Evolutionary conservation across 2,888 invertebrate species (phyloP), one percentile per base, ranked within the genome.

Genomic region (Troglohyphantes excavatus): DNA sequence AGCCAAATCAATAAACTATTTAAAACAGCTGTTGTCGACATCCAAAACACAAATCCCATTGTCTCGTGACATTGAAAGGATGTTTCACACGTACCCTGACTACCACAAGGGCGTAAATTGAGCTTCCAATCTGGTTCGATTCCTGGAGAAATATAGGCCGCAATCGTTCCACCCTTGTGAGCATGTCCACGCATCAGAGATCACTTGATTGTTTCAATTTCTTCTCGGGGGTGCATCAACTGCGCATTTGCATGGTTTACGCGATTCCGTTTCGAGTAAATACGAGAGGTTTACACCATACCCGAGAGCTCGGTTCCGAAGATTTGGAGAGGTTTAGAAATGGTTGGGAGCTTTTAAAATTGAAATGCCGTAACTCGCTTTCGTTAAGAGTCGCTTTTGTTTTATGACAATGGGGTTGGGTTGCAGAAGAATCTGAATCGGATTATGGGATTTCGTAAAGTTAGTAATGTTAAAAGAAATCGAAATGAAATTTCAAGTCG

Each of bases 211-310:
- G 9, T n/a, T n/a, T 53, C 53, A 53, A 53, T 53, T 53, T 13
- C 53, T 17, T 5, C 13, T 0, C n/a, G n/a, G n/a, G 53, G 53
- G 53, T 17, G 53, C 53, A 53, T 53, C 53, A n/a, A 53, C 7
- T 9, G n/a, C 53, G n/a, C 0, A 53, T 53, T 53, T 53, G 53
- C n/a, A 13, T 53, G 53, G 53, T 53, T 53, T n/a, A 17, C 53
- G 53, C n/a, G 17, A 53, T 53, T 53, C 53, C 53, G 53, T 53
- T 53, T 53, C 53, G n/a, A 53, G 53, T 53, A 17, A 53, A 53
- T 17, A n/a, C 53, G n/a, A 53, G 13, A 5, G 13, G 0, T n/a
- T n/a, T n/a, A 6, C 33, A 53, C 53, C 13, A n/a, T 17, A n/a
- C 17, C 17, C 17, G 17, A 13, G n/a, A 11, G 53, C 53, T 17